Percentiles rank a stretch among this genome's conserved stretches.
phyloP scores from a whole-genome alignment of 2,797 vertebrate genomes.

The Peromyscus eremicus region DNA sequence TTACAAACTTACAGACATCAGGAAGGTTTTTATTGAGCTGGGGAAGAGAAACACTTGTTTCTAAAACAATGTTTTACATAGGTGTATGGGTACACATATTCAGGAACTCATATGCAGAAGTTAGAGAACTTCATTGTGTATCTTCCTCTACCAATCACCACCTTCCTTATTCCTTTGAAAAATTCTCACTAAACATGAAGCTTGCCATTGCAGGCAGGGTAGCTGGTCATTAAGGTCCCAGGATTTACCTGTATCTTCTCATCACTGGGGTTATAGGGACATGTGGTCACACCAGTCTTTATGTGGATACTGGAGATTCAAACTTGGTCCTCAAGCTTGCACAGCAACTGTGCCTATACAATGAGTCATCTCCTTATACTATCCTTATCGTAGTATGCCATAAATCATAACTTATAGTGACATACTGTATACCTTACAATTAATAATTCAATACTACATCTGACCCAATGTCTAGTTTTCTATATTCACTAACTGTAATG shows the following conservation, averaged over 20 bases:
- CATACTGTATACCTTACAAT: not conserved
- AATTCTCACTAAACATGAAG: not conserved
- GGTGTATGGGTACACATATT: not conserved
- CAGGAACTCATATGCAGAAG: not conserved
- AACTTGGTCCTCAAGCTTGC: not conserved
- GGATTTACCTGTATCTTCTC: not conserved
- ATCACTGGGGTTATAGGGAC: not conserved
- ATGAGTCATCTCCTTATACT: too few species aligned
- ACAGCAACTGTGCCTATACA: not conserved
- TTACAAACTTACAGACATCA: not conserved
- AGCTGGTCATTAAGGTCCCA: not conserved
- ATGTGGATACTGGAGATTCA: not conserved
- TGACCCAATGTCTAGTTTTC: not conserved
- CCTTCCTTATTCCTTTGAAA: not conserved
- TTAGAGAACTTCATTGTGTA: not conserved
- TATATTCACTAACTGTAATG: rapidly evolving
- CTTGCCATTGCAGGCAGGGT: not conserved
- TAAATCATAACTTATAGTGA: not conserved
- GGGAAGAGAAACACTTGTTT: not conserved
- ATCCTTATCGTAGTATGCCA: not conserved
- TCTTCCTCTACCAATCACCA: not conserved
- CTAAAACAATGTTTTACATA: not conserved
- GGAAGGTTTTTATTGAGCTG: not conserved
- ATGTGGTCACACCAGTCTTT: not conserved
- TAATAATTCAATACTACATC: not conserved